These are phyloP conservation scores for Nemotelus nigrinus DNA, from an alignment of 2,888 invertebrate species.

Conservation along the genomic window DNA sequence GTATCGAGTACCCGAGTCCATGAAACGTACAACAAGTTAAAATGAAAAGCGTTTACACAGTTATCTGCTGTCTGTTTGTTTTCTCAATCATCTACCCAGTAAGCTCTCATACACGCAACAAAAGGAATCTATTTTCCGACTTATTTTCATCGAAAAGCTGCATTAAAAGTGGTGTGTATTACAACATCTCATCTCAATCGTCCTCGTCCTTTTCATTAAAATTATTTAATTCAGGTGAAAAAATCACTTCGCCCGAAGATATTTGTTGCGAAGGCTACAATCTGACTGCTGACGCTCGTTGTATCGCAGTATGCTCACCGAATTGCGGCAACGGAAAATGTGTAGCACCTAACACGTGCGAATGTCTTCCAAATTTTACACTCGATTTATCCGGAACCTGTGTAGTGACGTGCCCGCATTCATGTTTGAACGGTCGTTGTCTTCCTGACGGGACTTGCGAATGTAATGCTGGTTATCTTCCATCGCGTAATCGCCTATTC, in stretches of 20 bases:
- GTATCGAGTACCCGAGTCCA: no score
- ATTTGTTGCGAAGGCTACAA: conserved; percentile 76
- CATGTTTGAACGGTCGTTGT: conserved; percentile 64
- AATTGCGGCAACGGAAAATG: conserved; percentile 60
- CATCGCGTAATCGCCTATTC: conserved; percentile 57
- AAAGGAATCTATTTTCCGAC: no score
- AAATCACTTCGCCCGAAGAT: conserved; percentile 56
- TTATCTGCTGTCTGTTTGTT: no score
- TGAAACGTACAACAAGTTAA: no score
- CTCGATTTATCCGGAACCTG: conserved; percentile 61
- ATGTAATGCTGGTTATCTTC: conserved; percentile 58
- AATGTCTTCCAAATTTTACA: conserved; percentile 60
- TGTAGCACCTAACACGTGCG: conserved; percentile 59
- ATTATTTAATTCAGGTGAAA: no score
- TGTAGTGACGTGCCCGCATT: conserved; percentile 61
- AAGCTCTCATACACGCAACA: no score
- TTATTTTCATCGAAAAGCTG: no score
- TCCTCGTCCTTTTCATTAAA: no score
- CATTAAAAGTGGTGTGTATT: no score
- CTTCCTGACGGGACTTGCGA: conserved; percentile 62
- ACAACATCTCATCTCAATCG: no score
- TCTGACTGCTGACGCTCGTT: conserved; percentile 60
- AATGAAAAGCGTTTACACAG: no score
- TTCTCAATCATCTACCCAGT: no score
- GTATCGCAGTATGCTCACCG: conserved; percentile 59